Evolutionary conservation across 2,888 invertebrate species (phyloP), one percentile per base, ranked within the genome.

Genomic region (Torymus aiolomorphi): DNA sequence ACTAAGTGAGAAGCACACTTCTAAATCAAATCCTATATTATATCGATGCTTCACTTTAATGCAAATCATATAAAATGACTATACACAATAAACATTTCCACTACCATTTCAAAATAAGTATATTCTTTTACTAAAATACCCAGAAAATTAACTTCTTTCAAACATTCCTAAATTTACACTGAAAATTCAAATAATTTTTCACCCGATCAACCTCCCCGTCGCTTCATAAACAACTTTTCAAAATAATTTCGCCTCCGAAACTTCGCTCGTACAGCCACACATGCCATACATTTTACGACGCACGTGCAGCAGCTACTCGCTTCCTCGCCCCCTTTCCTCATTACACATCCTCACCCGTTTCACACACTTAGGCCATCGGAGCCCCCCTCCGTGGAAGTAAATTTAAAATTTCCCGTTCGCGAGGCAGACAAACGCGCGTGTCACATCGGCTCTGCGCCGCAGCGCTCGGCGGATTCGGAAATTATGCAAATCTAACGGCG

Each of bases 401-500:
- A 76, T 71, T 70, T 65, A 16, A 71, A 71, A 70, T 76, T 76
- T 71, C 18, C 14, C 49, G 51, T 24, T 74, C 52, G 16, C 42
- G 54, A 20, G 2, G 14, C 10, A 57, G 5, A 16, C n/a, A 16
- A 59, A 24, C 52, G 54, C 51, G 56, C 2, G 57, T 16, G 42
- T 31, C 52, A 24, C 16, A 52, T 82, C 83, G 81, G 76, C 83
- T 82, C 76, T 81, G 83, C 77, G 81, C 85, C 84, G 83, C 2
- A n/a, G 83, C 82, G 74, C 80, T 84, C 81, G 83, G 14, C 84
- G 84, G 84, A 88, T 88, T 88, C 83, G 86, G 85, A 87, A 88
- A 89, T 88, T 89, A 89, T 88, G 88, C 86, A 89, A 88, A 89
- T 88, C 82, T 83, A 80, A 83, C 84, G 83, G 78, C 83, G 84